Evolutionary conservation across 2,113 vertebrate genomes (phyloP).

Genomic region (Oryzias melastigma): DNA sequence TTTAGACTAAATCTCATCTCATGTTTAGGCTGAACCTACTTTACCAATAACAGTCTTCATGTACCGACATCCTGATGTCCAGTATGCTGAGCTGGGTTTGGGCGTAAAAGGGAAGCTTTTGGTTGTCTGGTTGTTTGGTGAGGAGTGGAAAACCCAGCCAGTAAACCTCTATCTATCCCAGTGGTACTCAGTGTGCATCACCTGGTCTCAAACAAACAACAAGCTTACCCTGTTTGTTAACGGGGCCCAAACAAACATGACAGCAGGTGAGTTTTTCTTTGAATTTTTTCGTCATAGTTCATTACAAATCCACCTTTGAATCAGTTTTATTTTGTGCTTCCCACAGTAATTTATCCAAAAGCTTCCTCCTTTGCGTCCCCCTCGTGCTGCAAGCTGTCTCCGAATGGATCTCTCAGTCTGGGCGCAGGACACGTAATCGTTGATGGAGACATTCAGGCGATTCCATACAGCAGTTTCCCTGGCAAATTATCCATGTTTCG

Average conservation of each 20-base stretch:
- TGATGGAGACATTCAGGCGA: slow-evolving; percentile 3
- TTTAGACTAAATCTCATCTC: background rate
- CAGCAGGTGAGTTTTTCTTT: slow-evolving; percentile 24
- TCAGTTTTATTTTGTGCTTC: too few species aligned
- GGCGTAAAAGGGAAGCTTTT: slow-evolving; percentile 49
- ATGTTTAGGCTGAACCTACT: background rate
- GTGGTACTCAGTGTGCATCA: slow-evolving; percentile 81
- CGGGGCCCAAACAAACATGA: slow-evolving; percentile 25
- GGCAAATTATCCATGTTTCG: slow-evolving; percentile 82
- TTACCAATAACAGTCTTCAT: slow-evolving; percentile 79
- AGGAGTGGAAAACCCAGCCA: slow-evolving; percentile 39
- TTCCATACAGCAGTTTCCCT: slow-evolving; percentile 20
- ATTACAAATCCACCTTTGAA: background rate
- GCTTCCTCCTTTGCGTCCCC: background rate
- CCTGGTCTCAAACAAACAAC: slow-evolving; percentile 67
- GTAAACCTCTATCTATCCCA: slow-evolving; percentile 21
- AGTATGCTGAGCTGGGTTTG: slow-evolving; percentile 73
- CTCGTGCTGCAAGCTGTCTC: slow-evolving; percentile 34
- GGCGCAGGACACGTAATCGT: slow-evolving; percentile 69
- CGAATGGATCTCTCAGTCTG: slow-evolving; percentile 78
- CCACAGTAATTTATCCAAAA: too few species aligned
- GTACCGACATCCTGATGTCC: slow-evolving; percentile 61
- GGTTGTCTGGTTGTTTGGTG: slow-evolving; percentile 77
- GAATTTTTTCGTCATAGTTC: background rate
- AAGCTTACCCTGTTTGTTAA: slow-evolving; percentile 76